phyloP scores from a whole-genome alignment of 2,888 invertebrate species.

The Pseudolycoriella hygida region DNA sequence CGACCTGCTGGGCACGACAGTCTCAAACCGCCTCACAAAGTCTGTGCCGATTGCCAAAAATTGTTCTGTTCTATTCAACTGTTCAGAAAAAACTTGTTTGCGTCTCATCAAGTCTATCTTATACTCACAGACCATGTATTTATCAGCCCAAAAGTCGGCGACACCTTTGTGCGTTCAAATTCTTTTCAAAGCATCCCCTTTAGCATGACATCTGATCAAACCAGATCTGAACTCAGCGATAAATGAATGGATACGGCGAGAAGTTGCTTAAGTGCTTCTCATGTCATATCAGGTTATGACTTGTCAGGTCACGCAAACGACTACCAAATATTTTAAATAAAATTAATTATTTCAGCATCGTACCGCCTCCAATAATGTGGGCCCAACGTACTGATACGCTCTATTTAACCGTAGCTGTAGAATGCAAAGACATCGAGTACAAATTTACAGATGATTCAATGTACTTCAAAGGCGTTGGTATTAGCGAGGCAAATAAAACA shows the following conservation, averaged over 20 bases:
- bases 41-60: too few relatives aligned
- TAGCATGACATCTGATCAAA: too few relatives aligned
- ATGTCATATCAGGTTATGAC: not conserved
- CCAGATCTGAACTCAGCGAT: not conserved
- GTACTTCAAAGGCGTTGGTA: too few relatives aligned
- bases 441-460: slow-evolving; percentile 45
- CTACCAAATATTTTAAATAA: not conserved
- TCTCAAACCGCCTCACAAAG: too few relatives aligned
- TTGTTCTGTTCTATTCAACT: too few relatives aligned
- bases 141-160: too few relatives aligned
- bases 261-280: not conserved
- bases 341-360: slow-evolving; percentile 5
- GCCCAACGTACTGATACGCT: slow-evolving; percentile 73
- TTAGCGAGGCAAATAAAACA: slow-evolving; percentile 44
- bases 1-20: too few relatives aligned
- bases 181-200: too few relatives aligned
- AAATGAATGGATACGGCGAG: not conserved
- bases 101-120: too few relatives aligned
- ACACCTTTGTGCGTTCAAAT: too few relatives aligned
- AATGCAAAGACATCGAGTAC: slow-evolving; percentile 71
- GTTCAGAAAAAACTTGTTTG: too few relatives aligned
- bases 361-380: slow-evolving; percentile 80
- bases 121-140: too few relatives aligned
- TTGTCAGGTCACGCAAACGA: not conserved
- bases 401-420: slow-evolving; percentile 78